Evolutionary conservation across 2,113 vertebrate genomes (phyloP).

Genomic region (Ancistrus triradiatus): DNA sequence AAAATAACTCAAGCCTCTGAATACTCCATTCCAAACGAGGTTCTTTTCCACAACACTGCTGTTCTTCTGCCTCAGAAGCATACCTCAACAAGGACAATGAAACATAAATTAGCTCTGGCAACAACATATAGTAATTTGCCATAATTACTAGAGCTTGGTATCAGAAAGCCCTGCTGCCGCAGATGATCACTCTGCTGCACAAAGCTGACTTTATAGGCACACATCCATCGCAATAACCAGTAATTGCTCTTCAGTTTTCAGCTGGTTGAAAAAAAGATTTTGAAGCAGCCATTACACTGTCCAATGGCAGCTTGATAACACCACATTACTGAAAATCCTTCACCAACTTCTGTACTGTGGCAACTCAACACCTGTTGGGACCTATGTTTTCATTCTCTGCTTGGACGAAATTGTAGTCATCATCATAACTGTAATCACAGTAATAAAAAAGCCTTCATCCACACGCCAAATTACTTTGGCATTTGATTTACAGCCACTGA

Average conservation of each 20-base stretch:
- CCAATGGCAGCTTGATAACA: slow-evolving; percentile 50
- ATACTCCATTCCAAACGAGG: slow-evolving; percentile 10
- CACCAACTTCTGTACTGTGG: slow-evolving; percentile 66
- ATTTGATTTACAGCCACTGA: slow-evolving; percentile 64
- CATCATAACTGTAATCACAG: slow-evolving; percentile 70
- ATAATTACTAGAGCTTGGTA: slow-evolving; percentile 64
- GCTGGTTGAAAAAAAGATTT: slow-evolving; percentile 23
- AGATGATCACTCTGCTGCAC: slow-evolving; percentile 59
- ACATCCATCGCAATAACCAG: slow-evolving; percentile 63
- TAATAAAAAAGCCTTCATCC: slow-evolving; percentile 67
- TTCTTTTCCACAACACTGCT: slow-evolving; percentile 5
- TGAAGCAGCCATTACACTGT: slow-evolving; percentile 63
- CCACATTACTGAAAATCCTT: slow-evolving; percentile 65
- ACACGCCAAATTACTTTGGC: slow-evolving; percentile 63
- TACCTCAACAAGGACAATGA: slow-evolving; percentile 5
- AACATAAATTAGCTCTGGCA: slow-evolving; percentile 59
- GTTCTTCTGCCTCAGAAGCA: slow-evolving; percentile 22
- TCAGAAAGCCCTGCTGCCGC: slow-evolving; percentile 52
- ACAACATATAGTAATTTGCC: slow-evolving; percentile 62
- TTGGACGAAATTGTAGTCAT: slow-evolving; percentile 70
- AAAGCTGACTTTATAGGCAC: slow-evolving; percentile 60
- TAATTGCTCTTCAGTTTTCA: slow-evolving; percentile 53
- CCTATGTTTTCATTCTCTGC: slow-evolving; percentile 66
- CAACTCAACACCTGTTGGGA: slow-evolving; percentile 70
- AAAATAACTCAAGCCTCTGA: no score